Percentiles rank a stretch among this genome's conserved stretches.
Evolutionary conservation across 92 coral and sea anemone genomes (phyloP).

Genomic region (Epizoanthus scotinus): DNA sequence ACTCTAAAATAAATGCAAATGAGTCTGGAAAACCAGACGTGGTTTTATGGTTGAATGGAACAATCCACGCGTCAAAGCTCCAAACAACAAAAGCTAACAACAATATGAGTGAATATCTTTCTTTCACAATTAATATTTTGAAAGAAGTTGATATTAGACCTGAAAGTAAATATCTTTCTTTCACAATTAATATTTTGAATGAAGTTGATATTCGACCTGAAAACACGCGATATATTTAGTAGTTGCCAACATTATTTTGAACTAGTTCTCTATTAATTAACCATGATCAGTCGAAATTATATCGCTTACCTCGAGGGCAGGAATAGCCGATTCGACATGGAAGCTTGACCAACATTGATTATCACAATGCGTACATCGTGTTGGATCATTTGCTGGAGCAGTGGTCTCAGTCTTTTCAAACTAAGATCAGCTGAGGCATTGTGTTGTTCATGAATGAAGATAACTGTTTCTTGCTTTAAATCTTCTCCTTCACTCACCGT

Average conservation of each 20-base stretch:
- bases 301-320: constrained; percentile 13
- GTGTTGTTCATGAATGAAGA: constrained; percentile 17
- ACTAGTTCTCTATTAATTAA: constrained; percentile 12
- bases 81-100: constrained; percentile 10
- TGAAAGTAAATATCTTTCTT: constrained; percentile 4
- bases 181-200: constrained; percentile 3
- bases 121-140: constrained; percentile 1
- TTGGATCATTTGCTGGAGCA: not conserved
- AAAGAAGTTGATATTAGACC: not conserved
- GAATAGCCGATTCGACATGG: not conserved
- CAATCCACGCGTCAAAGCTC: constrained; percentile 16
- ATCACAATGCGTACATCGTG: not conserved
- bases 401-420: constrained; percentile 10
- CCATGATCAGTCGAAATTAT: not conserved
- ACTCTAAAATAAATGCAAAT: not conserved
- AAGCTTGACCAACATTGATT: constrained; percentile 5
- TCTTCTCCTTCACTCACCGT: constrained; percentile 7
- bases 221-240: constrained; percentile 16
- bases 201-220: not conserved
- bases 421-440: constrained; percentile 16
- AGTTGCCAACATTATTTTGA: constrained; percentile 18
- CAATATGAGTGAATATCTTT: not conserved
- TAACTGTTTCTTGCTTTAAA: constrained; percentile 12
- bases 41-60: constrained; percentile 2
- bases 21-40: not conserved